phyloP scores from a whole-genome alignment of 2,888 invertebrate genomes.

The Himalopsyche anomala region DNA sequence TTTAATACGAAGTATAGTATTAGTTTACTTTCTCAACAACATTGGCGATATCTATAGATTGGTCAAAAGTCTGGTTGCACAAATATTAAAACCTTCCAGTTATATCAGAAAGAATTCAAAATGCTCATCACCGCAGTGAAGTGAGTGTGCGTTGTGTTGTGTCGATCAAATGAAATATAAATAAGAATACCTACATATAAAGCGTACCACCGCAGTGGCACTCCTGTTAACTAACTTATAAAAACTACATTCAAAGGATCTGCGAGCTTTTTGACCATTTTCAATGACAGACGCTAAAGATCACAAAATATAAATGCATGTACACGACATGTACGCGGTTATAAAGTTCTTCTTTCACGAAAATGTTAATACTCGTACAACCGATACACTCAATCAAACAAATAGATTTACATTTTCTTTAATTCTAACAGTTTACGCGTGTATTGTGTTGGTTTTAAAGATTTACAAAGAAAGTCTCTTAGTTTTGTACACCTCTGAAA shows the following conservation, averaged over 20 bases:
- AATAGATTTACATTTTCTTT: conserved; percentile 46
- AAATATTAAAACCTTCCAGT: conserved; percentile 62
- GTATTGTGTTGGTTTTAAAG: conserved; percentile 41
- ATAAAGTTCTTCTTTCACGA: conserved; percentile 45
- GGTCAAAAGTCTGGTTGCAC: conserved; percentile 64
- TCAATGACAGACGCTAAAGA: conserved; percentile 43
- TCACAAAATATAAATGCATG: conserved; percentile 44
- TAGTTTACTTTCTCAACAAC: conserved; percentile 56
- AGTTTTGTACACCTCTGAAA: conserved; percentile 11
- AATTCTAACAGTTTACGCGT: conserved; percentile 41
- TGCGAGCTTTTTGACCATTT: conserved; percentile 27
- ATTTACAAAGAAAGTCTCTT: conserved; percentile 12
- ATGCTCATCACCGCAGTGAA: not conserved
- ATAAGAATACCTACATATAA: conserved; percentile 56
- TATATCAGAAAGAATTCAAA: conserved; percentile 13
- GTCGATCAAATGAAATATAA: conserved; percentile 46
- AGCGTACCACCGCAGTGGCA: conserved; percentile 45
- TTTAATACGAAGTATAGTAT: conserved; percentile 38
- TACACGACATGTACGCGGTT: not conserved
- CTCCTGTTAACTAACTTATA: conserved; percentile 49
- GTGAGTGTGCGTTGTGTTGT: not conserved
- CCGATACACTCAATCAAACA: conserved; percentile 56
- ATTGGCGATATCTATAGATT: conserved; percentile 60
- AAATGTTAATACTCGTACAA: conserved; percentile 63
- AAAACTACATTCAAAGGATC: conserved; percentile 16